Percentiles rank a stretch among this genome's conserved stretches.
phyloP scores from a whole-genome alignment of 2,113 vertebrate species.

The Apodemus sylvaticus region DNA sequence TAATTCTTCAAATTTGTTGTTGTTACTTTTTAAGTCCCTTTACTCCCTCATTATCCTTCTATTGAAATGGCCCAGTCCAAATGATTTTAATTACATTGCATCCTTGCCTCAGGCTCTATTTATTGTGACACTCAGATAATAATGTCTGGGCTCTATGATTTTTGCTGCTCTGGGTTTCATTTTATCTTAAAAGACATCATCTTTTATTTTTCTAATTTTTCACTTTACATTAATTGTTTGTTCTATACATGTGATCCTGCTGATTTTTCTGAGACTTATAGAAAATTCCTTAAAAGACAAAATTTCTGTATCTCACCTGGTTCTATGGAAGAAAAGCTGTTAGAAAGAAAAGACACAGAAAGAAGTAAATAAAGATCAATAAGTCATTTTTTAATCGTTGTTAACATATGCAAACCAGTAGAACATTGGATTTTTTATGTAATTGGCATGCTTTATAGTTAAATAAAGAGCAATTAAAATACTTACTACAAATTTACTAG shows the following conservation, averaged over 20 bases:
- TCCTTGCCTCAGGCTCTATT: not conserved
- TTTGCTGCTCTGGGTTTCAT: not conserved
- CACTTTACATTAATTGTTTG: not conserved
- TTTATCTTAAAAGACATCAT: not conserved
- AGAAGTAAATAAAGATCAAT: not conserved
- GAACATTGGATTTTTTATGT: not conserved
- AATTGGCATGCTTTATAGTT: not conserved
- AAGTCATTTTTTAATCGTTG: not conserved
- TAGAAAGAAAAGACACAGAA: not conserved
- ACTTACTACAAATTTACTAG: not conserved
- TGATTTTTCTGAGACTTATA: not conserved
- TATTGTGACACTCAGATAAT: not conserved
- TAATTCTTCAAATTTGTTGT: not conserved
- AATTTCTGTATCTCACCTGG: not conserved
- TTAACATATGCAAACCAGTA: not conserved
- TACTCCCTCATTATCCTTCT: not conserved
- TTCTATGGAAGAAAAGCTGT: not conserved
- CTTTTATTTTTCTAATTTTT: not conserved
- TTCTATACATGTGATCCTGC: not conserved
- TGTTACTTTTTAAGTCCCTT: not conserved
- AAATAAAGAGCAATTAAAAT: not conserved
- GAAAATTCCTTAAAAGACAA: not conserved
- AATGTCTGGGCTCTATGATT: not conserved
- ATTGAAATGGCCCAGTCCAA: not conserved
- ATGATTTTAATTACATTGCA: not conserved